phyloP scores from a whole-genome alignment of 1,140 invertebrate species.

The Zaprionus davidi region DNA sequence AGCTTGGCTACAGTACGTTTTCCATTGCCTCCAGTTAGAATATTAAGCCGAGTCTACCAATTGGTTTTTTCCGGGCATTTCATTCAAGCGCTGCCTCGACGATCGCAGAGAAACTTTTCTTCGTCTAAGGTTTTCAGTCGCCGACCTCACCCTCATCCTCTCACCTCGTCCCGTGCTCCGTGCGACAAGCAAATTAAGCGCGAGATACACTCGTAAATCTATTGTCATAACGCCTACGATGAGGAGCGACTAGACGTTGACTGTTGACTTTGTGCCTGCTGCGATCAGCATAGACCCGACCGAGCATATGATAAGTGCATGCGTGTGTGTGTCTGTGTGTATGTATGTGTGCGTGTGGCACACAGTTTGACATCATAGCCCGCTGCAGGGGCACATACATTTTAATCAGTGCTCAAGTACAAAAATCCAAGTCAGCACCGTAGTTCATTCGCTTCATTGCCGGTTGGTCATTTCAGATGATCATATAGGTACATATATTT shows the following conservation, averaged over 20 bases:
- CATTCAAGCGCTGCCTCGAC: constrained; percentile 65
- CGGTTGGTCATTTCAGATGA: constrained; percentile 23
- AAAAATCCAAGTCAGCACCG: constrained; percentile 48
- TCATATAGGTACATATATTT: constrained; percentile 21
- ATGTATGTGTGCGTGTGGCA: not conserved
- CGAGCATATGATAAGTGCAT: constrained; percentile 27
- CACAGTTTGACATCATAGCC: constrained; percentile 24
- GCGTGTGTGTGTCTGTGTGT: not conserved
- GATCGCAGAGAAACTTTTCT: constrained; percentile 66
- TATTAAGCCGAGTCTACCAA: constrained; percentile 76
- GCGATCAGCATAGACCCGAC: constrained; percentile 1
- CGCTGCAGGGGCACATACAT: constrained; percentile 54
- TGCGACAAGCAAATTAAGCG: constrained; percentile 68
- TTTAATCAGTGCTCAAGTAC: constrained; percentile 81
- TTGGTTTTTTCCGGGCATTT: constrained; percentile 83
- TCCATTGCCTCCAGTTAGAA: constrained; percentile 66
- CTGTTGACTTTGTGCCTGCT: constrained; percentile 31
- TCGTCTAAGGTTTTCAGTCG: constrained; percentile 65
- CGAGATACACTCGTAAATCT: constrained; percentile 73
- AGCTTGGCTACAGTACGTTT: constrained; percentile 41
- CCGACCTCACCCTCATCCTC: not conserved
- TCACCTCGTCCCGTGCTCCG: not conserved
- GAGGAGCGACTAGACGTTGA: constrained; percentile 44
- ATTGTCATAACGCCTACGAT: constrained; percentile 79
- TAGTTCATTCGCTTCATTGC: constrained; percentile 58